Evolutionary conservation across 2,888 invertebrate species (phyloP), one percentile per base, ranked within the genome.

Genomic region (Cerastoderma edule): DNA sequence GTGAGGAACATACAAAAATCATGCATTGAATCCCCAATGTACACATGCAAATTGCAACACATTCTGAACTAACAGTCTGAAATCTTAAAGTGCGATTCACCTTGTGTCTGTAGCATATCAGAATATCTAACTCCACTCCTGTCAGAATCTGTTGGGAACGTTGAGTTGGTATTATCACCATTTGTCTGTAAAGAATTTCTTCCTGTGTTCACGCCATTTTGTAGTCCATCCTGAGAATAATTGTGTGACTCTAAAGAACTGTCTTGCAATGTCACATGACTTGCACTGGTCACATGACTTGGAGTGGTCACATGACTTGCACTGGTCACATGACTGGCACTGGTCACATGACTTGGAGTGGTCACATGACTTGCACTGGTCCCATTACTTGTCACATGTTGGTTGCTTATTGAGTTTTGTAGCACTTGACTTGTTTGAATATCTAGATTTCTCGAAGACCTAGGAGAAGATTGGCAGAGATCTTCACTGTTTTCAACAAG

Each of bases 51-150:
- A n/a, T n/a, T n/a, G n/a, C n/a, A n/a, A n/a, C n/a, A n/a, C n/a
- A n/a, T n/a, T n/a, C n/a, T n/a, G 1, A 2, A 33, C 60, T 60
- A 72, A 67, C 72, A 72, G 30, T 67, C 63, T 33, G 72, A 72
- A 28, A 67, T 72, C 16, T 72, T 72, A 8, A 72, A 48, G 16
- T 44, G 22, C 28, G 10, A 33, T 6, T 13, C 67, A 48, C 30
- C 32, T 27, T 63, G 30, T 44, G 28, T 39, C 22, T 63, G 16
- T 10, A 67, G 8, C 30, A 72, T 53, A 4, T 72, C 72, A 27
- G 67, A 72, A 32, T 35, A 72, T 53, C 72, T 72, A 1, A 72
- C 50, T 24, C n/a, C n/a, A 60, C n/a, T 66, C 72, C 8, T 24
- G 19, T 13, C 27, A 13, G 2, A 27, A 2, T 32, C 39, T 33